Evolutionary conservation across 2,888 invertebrate species (phyloP).

Genomic region (Anorthoa munda): DNA sequence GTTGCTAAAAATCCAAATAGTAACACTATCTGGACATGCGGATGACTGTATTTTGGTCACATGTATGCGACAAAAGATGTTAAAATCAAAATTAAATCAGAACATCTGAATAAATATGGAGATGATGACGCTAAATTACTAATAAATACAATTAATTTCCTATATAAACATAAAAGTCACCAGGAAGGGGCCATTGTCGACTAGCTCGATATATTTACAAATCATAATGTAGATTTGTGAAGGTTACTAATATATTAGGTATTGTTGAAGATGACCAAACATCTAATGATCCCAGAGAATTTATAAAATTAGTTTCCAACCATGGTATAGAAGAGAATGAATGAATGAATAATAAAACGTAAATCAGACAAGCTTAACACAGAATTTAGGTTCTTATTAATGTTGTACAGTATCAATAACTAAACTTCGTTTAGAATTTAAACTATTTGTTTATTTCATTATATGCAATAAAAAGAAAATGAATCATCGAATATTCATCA

Average conservation of each 20-base stretch:
- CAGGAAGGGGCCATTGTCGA: constrained; percentile 52
- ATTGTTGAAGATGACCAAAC: not conserved
- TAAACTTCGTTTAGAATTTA: not conserved
- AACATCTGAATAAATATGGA: constrained; percentile 34
- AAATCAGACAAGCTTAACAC: not conserved
- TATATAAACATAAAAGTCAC: constrained; percentile 50
- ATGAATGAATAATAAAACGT: not conserved
- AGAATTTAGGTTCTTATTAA: not conserved
- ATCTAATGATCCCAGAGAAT: not conserved
- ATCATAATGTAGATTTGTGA: constrained; percentile 10
- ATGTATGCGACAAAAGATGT: not conserved
- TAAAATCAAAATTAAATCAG: constrained; percentile 24
- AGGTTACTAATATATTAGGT: not conserved
- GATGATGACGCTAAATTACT: constrained; percentile 3
- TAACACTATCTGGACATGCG: rapidly evolving
- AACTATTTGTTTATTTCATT: too few relatives aligned
- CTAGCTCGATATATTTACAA: constrained; percentile 5
- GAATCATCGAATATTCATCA: constrained; percentile 1
- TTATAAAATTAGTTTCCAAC: not conserved
- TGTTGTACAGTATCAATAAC: not conserved
- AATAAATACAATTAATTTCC: constrained; percentile 36
- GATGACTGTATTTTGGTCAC: not conserved
- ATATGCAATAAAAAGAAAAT: not conserved
- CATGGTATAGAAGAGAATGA: not conserved
- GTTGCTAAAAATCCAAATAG: not conserved